These are phyloP conservation scores for Digitonthophagus gazella DNA, from an alignment of 2,888 invertebrate species.

Conservation along the genomic window DNA sequence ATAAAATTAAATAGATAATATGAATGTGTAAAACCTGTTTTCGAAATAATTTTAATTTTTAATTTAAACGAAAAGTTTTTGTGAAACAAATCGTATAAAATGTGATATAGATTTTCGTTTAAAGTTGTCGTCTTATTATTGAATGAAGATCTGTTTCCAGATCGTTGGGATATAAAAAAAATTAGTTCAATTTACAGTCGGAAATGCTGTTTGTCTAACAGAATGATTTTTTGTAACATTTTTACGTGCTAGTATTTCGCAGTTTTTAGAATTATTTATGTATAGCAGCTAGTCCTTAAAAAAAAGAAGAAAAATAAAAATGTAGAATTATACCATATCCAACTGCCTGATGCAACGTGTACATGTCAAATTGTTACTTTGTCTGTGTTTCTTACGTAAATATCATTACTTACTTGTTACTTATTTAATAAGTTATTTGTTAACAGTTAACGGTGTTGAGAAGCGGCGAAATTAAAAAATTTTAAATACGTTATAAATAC, in stretches of 20 bases:
- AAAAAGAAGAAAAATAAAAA: no score
- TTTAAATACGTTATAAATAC: background rate
- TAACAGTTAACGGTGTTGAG: background rate
- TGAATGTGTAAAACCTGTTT: no score
- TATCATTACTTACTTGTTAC: slow-evolving; percentile 11
- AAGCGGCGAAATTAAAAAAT: background rate
- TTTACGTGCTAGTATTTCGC: slow-evolving; percentile 31
- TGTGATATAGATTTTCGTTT: background rate
- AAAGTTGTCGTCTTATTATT: background rate
- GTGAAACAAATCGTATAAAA: background rate
- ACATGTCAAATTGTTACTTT: slow-evolving; percentile 28
- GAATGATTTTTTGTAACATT: slow-evolving; percentile 23
- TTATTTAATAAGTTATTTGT: slow-evolving; percentile 1
- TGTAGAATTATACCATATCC: slow-evolving; percentile 42
- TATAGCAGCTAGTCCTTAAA: slow-evolving; percentile 40
- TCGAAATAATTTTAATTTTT: no score
- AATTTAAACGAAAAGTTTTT: no score
- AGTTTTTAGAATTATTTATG: slow-evolving; percentile 33
- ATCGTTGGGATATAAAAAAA: slow-evolving; percentile 2
- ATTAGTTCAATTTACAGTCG: background rate
- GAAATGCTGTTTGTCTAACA: background rate
- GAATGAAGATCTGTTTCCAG: slow-evolving; percentile 1
- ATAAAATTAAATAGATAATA: no score
- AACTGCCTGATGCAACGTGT: slow-evolving; percentile 39
- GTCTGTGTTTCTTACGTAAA: slow-evolving; percentile 26